phyloP scores from a whole-genome alignment of 1,140 invertebrate species.

The Streblospio benedicti region DNA sequence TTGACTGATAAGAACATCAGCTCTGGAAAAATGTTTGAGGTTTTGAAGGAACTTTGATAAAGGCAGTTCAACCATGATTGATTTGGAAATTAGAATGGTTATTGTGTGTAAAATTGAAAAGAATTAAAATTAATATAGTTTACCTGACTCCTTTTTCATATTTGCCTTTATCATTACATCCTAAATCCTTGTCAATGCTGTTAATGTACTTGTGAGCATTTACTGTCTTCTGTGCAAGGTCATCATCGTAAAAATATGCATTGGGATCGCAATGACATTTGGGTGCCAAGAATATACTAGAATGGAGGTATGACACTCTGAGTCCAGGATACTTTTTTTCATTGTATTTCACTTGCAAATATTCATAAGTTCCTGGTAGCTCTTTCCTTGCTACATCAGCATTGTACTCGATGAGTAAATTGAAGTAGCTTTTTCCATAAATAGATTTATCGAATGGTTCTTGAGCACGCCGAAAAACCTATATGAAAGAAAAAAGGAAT shows the following conservation, averaged over 20 bases:
- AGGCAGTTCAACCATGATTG: no score
- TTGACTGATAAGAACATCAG: constrained; percentile 47
- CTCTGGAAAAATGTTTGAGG: constrained; percentile 37
- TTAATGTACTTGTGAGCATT: constrained; percentile 48
- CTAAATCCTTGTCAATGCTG: constrained; percentile 32
- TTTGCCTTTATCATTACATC: constrained; percentile 37
- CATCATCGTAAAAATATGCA: constrained; percentile 47
- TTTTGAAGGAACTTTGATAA: not conserved
- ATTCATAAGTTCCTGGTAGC: constrained; percentile 37
- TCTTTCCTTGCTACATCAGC: constrained; percentile 26
- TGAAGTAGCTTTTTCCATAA: constrained; percentile 42
- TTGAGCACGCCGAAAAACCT: constrained; percentile 45
- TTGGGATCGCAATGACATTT: constrained; percentile 48
- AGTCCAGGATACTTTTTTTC: constrained; percentile 40
- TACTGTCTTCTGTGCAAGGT: constrained; percentile 44
- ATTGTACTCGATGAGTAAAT: constrained; percentile 46
- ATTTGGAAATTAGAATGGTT: no score
- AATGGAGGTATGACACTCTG: constrained; percentile 36
- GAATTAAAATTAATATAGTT: not conserved
- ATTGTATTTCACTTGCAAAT: constrained; percentile 41
- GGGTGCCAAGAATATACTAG: constrained; percentile 47
- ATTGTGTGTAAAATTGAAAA: not conserved
- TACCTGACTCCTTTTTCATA: constrained; percentile 46
- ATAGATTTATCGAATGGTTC: constrained; percentile 36
- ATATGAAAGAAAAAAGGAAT: not conserved